These are phyloP conservation scores for Amphiura filiformis DNA, from an alignment of 35 echinoderm and acorn worm species.

Conservation along the genomic window DNA sequence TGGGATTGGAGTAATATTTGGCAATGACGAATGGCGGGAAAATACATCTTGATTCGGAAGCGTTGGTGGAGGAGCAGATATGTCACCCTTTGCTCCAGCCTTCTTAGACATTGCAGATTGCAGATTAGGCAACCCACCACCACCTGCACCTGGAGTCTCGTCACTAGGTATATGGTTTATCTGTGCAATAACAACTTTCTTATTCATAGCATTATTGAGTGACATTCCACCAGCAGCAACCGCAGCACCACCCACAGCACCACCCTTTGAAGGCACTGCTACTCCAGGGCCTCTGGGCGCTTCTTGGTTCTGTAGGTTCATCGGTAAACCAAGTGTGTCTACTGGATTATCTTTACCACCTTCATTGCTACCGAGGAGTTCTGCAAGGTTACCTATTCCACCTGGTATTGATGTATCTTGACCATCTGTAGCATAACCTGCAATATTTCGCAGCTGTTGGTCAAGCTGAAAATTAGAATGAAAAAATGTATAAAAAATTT, in stretches of 20 bases:
- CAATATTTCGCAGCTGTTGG: constrained; percentile 46
- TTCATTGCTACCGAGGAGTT: neutral
- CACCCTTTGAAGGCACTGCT: neutral
- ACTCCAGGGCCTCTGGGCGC: neutral
- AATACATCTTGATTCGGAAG: neutral
- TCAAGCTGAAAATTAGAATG: constrained; percentile 31
- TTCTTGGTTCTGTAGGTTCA: neutral
- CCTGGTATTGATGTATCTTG: neutral
- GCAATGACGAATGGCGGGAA: neutral
- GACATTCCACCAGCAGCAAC: no score
- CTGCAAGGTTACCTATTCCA: neutral
- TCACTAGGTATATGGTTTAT: neutral
- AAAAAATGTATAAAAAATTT: no score
- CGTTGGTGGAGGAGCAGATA: neutral
- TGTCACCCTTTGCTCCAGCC: neutral
- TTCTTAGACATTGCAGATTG: neutral
- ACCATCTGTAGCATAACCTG: constrained; percentile 25
- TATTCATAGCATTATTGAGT: neutral
- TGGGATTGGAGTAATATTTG: neutral
- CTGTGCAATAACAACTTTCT: neutral
- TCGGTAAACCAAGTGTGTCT: neutral
- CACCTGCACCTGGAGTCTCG: neutral
- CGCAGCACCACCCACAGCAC: neutral
- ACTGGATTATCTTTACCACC: neutral
- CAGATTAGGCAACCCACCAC: neutral